Percentiles rank a stretch among this genome's conserved stretches.
phyloP scores from a whole-genome alignment of 2,888 invertebrate species.

The Nesidiocoris tenuis region DNA sequence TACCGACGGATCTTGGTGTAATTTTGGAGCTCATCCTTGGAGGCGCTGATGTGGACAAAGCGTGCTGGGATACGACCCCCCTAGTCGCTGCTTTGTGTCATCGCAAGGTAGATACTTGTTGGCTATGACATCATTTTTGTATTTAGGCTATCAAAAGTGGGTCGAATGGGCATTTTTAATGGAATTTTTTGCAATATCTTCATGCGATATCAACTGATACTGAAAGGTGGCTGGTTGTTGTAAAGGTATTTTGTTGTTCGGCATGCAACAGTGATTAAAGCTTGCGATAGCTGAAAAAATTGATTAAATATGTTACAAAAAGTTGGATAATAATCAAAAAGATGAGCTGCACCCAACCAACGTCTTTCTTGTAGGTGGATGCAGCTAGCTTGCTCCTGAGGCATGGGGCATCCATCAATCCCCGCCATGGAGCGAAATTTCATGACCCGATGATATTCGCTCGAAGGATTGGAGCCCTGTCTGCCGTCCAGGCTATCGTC shows the following conservation, averaged over 20 bases:
- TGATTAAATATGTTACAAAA: too few species aligned
- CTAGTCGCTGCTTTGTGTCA: slow-evolving; percentile 40
- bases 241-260: too few species aligned
- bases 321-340: too few species aligned
- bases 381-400: slow-evolving; percentile 16
- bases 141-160: too few species aligned
- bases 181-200: too few species aligned
- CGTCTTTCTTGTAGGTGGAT: slow-evolving; percentile 33
- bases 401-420: slow-evolving; percentile 14
- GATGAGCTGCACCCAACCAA: too few species aligned
- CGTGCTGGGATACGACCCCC: slow-evolving; percentile 42
- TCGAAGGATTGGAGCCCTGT: slow-evolving; percentile 5
- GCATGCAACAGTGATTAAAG: too few species aligned
- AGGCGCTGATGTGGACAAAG: slow-evolving; percentile 46
- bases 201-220: too few species aligned
- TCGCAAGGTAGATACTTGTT: slow-evolving; percentile 13
- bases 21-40: slow-evolving; percentile 39
- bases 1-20: slow-evolving; percentile 32
- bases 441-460: slow-evolving; percentile 36
- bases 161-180: too few species aligned
- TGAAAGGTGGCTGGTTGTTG: too few species aligned
- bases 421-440: neutral
- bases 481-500: slow-evolving; percentile 25
- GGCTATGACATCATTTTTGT: too few species aligned
- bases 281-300: too few species aligned